Percentiles rank a stretch among this genome's conserved stretches.
phyloP scores from a whole-genome alignment of 2,888 invertebrate species.

The Ormyrus pomaceus region DNA sequence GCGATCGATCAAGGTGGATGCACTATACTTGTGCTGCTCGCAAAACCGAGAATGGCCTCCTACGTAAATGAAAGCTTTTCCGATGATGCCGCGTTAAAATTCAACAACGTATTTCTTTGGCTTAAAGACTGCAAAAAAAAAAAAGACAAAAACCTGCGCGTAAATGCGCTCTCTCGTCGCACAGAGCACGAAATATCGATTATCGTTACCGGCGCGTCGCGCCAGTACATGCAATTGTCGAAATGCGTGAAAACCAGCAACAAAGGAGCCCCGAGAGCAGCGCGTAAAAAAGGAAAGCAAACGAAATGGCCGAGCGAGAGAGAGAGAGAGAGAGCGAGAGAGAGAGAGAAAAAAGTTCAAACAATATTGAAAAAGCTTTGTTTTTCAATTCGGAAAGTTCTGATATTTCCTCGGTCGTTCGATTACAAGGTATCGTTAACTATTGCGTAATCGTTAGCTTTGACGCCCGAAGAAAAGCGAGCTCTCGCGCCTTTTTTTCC shows the following conservation, averaged over 20 bases:
- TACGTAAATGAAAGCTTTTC: not conserved
- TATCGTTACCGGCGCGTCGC: constrained; percentile 14
- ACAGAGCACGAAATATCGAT: constrained; percentile 23
- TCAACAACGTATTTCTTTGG: constrained; percentile 27
- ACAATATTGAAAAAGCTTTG: too few relatives aligned
- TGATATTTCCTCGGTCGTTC: too few relatives aligned
- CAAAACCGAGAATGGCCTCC: not conserved
- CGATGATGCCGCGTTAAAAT: not conserved
- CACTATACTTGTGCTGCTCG: not conserved
- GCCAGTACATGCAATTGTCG: constrained; percentile 15
- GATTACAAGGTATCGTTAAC: constrained; percentile 67
- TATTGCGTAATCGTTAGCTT: constrained; percentile 71
- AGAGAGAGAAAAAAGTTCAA: constrained; percentile 1
- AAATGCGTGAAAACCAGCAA: not conserved
- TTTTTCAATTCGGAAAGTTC: too few relatives aligned
- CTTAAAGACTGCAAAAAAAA: constrained; percentile 1
- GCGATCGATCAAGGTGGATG: too few relatives aligned
- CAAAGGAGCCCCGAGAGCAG: too few relatives aligned
- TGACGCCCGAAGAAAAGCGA: constrained; percentile 61
- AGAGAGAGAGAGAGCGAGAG: constrained; percentile 9
- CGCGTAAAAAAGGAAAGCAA: too few relatives aligned
- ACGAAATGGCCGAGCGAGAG: not conserved
- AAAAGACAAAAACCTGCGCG: not conserved
- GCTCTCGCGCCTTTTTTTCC: not conserved
- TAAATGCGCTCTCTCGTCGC: not conserved